Base-by-base conservation (phyloP, 2,797 vertebrate genomes). In the Todus mexicanus region DNA sequence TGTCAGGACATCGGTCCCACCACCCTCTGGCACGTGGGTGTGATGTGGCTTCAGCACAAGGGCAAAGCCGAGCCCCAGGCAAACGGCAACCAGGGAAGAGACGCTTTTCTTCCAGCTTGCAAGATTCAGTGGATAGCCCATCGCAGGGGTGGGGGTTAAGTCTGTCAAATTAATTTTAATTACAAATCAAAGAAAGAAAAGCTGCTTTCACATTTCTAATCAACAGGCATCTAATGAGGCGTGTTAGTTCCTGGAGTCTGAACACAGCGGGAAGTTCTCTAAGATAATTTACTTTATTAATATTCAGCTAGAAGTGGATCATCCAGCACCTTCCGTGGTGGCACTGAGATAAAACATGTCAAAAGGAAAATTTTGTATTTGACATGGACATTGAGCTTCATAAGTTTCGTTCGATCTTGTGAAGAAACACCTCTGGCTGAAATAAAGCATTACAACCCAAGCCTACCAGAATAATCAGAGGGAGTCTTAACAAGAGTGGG, bases 201-300 rank as follows among this genome's bases (percentile, higher is more conserved):
- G 47, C 69, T 90, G 94, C 95, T 97, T 93, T 87, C 97, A 96
- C 75, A 33, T 87, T 96, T 94, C 92, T 95, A 95, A 97, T 97
- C 97, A 97, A 95, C 89, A 88, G 96, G 96, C 96, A 94, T 91
- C 96, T 97, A 97, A 97, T 96, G 96, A 97, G 84, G 91, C 96
- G 35, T 95, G 91, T 92, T 96, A 95, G 91, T 80, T 96, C 95
- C 97, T 95, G 93, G 21, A 94, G 95, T 87, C 95, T 93, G 95
- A 95, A 91, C 96, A 94, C 96, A 95, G 97, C 76, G 71, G 96
- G 96, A 94, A 95, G 94, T 95, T 95, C 96, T 64, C 83, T 60
- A 91, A 94, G 91, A 96, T 97, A 96, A 97, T 97, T 97, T 96
- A 61, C 75, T 95, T 96, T 93, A 95, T 97, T 97, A 97, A 95